A percentile compares a stretch with the other conserved stretches of the same genome.
Evolutionary conservation across 2,113 vertebrate species (phyloP).

Genomic region (Nerophis lumbriciformis): DNA sequence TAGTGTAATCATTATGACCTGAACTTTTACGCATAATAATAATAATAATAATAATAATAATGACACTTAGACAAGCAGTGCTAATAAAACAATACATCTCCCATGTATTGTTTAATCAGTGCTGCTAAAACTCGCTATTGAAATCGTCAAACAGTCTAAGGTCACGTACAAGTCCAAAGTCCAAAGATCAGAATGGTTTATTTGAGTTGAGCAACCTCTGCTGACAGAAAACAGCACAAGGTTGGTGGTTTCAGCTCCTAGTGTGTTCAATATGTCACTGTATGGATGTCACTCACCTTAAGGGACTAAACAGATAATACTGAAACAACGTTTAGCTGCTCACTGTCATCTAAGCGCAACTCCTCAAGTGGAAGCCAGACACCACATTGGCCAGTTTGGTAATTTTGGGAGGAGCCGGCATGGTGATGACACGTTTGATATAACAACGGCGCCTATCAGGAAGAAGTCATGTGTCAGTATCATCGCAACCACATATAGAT

Average conservation of each 20-base stretch:
- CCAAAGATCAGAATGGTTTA: not conserved
- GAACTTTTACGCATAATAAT: not conserved
- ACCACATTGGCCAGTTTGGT: constrained; percentile 14
- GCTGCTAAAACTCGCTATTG: too few relatives aligned
- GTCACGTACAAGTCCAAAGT: too few relatives aligned
- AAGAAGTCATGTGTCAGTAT: not conserved
- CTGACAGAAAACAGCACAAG: not conserved
- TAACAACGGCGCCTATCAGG: constrained; percentile 49
- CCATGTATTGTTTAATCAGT: too few relatives aligned
- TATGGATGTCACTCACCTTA: too few relatives aligned
- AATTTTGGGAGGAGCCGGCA: constrained; percentile 46
- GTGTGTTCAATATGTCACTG: not conserved
- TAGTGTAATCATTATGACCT: not conserved
- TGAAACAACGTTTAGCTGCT: not conserved
- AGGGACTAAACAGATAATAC: too few relatives aligned
- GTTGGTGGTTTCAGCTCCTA: not conserved
- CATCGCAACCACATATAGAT: not conserved
- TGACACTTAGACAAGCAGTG: not conserved
- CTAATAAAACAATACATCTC: not conserved
- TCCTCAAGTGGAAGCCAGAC: constrained; percentile 48
- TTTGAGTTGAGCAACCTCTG: constrained; percentile 10
- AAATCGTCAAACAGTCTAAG: too few relatives aligned
- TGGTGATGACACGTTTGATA: constrained; percentile 51
- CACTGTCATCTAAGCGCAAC: not conserved
- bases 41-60: too few relatives aligned